phyloP scores from a whole-genome alignment of 2,797 vertebrate species.

The Psittacula derbiana region DNA sequence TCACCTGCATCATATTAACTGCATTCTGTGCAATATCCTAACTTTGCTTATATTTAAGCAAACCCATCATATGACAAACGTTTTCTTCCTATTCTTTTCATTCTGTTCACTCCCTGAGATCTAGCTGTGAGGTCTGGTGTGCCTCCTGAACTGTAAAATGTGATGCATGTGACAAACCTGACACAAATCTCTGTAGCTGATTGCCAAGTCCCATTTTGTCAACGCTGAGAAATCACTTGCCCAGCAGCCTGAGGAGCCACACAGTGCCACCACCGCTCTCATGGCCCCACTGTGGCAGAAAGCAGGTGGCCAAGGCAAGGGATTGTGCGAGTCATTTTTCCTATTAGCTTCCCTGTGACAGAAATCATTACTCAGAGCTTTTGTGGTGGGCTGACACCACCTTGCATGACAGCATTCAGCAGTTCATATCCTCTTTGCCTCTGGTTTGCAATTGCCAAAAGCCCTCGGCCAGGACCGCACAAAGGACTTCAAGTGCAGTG shows the following conservation, averaged over 20 bases:
- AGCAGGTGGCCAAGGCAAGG: background rate
- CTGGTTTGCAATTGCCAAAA: background rate
- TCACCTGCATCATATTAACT: background rate
- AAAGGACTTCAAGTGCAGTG: background rate
- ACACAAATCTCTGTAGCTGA: background rate
- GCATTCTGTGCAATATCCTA: background rate
- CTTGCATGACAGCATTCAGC: background rate
- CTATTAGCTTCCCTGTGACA: background rate
- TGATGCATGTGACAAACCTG: background rate
- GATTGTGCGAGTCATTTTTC: accelerated
- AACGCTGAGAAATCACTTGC: background rate
- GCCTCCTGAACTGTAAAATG: background rate
- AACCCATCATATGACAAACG: background rate
- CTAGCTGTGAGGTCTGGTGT: background rate
- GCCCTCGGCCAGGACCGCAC: accelerated
- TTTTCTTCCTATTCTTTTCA: background rate
- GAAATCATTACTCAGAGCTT: background rate
- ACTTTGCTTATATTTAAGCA: background rate
- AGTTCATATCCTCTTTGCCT: background rate
- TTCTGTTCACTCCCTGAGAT: background rate
- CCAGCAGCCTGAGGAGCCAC: background rate
- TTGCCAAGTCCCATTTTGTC: background rate
- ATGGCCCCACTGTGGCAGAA: background rate
- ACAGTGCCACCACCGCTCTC: background rate
- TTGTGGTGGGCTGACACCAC: background rate